Evolutionary conservation across 1,140 invertebrate genomes (phyloP), one percentile per base, ranked within the genome.

Genomic region (Drosophila athabasca): DNA sequence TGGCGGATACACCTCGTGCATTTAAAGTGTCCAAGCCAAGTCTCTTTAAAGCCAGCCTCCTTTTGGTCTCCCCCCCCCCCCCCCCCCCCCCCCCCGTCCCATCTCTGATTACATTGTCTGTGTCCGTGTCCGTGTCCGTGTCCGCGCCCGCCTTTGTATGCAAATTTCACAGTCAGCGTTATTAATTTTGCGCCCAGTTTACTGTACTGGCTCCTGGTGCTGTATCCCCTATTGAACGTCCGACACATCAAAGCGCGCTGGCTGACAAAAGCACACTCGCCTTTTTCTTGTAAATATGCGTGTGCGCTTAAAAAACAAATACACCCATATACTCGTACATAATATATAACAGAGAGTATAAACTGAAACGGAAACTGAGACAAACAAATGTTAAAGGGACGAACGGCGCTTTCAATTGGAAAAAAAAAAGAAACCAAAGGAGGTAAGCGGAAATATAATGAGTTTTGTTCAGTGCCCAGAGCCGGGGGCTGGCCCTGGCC

Each of bases 381-480:
- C 46, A 62, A 62, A 76, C 54, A 76, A 39, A 13, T 39, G 35
- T 76, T 76, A 76, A 76, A 76, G 73, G 73, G 73, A 31, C 11
- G 22, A n/a, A 48, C 52, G 62, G 55, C 58, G 74, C 73, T 75
- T 74, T 85, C 78, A 85, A 85, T 87, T 78, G 69, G 68, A 77
- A 71, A 70, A 69, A 76, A 69, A 75, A 78, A 60, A 24, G 15
- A 69, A 69, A 62, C 44, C 24, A 41, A 43, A 39, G 35, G 48
- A 46, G 48, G 68, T 46, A 29, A 61, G 65, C 64, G 75, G 62
- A 87, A 88, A 66, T 68, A 88, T 87, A 82, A 88, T 87, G 83
- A 87, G 83, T 88, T 82, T 88, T 87, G 78, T 65, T 61, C 65
- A 77, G 74, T 82, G 65, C 70, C 78, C 62, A 79, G 68, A 82